Base-by-base conservation (phyloP, 2,797 vertebrate genomes). In the Remorina albescens region DNA sequence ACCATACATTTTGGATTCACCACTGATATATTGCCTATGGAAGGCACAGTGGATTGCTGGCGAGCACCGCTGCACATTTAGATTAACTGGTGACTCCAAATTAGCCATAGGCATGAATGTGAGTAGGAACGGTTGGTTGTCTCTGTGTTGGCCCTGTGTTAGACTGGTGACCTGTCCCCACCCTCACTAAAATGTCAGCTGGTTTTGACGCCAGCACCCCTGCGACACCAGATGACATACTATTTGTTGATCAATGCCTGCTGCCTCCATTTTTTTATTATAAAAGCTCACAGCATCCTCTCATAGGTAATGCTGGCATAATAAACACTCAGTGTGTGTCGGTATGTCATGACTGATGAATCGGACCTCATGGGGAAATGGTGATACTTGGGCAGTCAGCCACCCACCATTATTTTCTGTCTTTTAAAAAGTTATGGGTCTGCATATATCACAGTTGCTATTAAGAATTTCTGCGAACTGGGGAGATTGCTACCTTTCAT, bases 371-470 rank as follows among this genome's bases (percentile, higher is more conserved):
- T 41, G 11, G 18, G 30, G 5, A 39, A 49, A 34, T 30, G 25
- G 1, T 18, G 19, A 25, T 13, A 10, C 6, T 51, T 49, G 8
- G 13, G 26, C 5, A 42, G 0, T 66, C 21, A 41, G 34, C 15
- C 23, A 59, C 7, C 2, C 18, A 57, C 2, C 55, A 13, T 57
- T n/a, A 49, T 23, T 18, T n/a, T 55, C 53, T 74, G 41, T 70
- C 42, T 79, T n/a, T 46, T 53, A 0, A 49, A 44, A 51, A 21
- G 18, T 62, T 59, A 25, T 25, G 18, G 2, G n/a, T 74, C 69
- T 78, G 60, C 56, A 56, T 79, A 53, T 59, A 71, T 78, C 70
- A 70, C 56, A 73, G 41, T 47, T 68, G 71, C 57, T 84, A 69
- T 70, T 80, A 79, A 77, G 13, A 53, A 51, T 60, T 30, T 70